Percentiles rank a stretch among this genome's conserved stretches.
These are phyloP conservation scores for Argyrosomus regius DNA, from an alignment of 2,797 vertebrate genomes.

Conservation along the genomic window DNA sequence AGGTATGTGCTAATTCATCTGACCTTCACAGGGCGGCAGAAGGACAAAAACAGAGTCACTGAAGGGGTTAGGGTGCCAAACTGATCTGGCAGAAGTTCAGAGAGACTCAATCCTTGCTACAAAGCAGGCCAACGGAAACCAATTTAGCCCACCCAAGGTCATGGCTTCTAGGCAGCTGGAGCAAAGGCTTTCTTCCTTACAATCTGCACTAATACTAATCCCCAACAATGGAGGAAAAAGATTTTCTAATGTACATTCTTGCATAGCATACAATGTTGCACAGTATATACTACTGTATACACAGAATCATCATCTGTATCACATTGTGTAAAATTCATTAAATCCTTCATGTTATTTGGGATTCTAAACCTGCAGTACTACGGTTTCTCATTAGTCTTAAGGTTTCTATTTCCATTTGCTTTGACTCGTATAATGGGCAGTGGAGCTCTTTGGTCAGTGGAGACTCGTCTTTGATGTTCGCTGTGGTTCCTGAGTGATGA, in stretches of 20 bases:
- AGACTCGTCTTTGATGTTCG: conserved; percentile 63
- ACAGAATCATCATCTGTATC: neutral
- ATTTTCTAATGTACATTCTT: conserved; percentile 4
- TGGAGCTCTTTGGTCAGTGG: conserved; percentile 40
- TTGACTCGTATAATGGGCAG: conserved; percentile 27
- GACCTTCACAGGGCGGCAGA: conserved; percentile 74
- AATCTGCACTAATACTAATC: conserved; percentile 2
- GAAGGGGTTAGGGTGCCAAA: conserved; percentile 69
- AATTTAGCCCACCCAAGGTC: conserved; percentile 76
- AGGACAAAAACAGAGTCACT: conserved; percentile 67
- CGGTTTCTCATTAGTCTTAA: conserved; percentile 33
- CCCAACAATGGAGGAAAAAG: neutral
- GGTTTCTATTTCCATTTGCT: conserved; percentile 37
- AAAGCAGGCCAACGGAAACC: conserved; percentile 69
- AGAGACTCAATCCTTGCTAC: conserved; percentile 62
- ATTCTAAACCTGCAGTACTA: conserved; percentile 14
- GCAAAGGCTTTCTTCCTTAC: conserved; percentile 25
- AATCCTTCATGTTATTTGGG: conserved; percentile 23
- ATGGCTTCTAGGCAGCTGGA: conserved; percentile 50
- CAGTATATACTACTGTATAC: neutral
- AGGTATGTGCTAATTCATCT: conserved; percentile 82
- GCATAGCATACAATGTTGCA: neutral
- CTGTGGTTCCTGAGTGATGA: conserved; percentile 61
- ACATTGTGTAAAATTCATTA: conserved; percentile 1
- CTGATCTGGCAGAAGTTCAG: conserved; percentile 78